phyloP scores from a whole-genome alignment of 2,888 invertebrate genomes.

The Latrodectus elegans region DNA sequence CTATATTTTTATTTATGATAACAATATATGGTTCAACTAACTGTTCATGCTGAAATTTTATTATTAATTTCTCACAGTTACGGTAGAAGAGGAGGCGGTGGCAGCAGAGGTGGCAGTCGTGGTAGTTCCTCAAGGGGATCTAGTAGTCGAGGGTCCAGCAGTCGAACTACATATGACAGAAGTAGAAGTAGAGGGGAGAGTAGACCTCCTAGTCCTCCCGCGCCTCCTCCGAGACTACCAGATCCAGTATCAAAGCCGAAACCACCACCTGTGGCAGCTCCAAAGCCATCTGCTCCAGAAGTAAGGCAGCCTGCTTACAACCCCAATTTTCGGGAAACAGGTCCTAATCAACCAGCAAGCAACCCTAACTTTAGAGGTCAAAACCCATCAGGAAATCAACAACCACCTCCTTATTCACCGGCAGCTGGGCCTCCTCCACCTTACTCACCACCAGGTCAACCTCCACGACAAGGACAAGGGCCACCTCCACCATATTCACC shows the following conservation, averaged over 20 bases:
- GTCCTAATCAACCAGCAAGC: constrained; percentile 21
- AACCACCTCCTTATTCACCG: constrained; percentile 44
- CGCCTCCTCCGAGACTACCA: constrained; percentile 15
- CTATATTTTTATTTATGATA: no score
- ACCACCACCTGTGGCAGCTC: constrained; percentile 9
- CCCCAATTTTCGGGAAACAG: constrained; percentile 19
- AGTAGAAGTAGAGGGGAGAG: not conserved
- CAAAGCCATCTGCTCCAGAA: constrained; percentile 17
- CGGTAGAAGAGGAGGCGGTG: constrained; percentile 27
- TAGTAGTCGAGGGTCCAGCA: not conserved
- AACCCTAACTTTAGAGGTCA: constrained; percentile 28
- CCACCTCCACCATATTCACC: constrained; percentile 5
- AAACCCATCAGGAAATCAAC: not conserved
- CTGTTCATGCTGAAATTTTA: no score
- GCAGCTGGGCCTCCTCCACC: constrained; percentile 20
- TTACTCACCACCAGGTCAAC: constrained; percentile 14
- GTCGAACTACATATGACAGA: constrained; percentile 19
- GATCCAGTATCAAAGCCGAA: not conserved
- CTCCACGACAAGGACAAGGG: not conserved
- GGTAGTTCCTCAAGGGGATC: constrained; percentile 33
- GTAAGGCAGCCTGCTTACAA: constrained; percentile 17
- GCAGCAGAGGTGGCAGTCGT: constrained; percentile 28
- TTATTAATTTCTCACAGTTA: no score
- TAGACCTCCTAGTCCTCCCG: not conserved
- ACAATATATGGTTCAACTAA: no score